These are phyloP conservation scores for Hyles vespertilio DNA, from an alignment of 1,140 invertebrate species.

Conservation along the genomic window DNA sequence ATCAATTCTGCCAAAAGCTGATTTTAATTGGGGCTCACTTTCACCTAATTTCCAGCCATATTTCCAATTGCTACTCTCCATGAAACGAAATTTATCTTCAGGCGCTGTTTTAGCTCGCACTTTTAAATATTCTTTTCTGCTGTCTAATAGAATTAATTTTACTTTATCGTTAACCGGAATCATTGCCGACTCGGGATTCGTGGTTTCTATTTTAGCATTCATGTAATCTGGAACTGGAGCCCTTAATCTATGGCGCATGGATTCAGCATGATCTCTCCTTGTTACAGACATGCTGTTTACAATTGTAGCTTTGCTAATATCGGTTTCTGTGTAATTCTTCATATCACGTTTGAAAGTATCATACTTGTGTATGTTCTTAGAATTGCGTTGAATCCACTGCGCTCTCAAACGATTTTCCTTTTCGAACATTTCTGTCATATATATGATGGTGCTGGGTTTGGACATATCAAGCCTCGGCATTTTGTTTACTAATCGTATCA, in stretches of 20 bases:
- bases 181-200: constrained; percentile 4
- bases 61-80: constrained; percentile 16
- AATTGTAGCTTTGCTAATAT: constrained; percentile 11
- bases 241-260: background rate
- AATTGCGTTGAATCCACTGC: constrained; percentile 12
- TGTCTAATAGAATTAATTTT: constrained; percentile 8
- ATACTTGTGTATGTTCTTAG: constrained; percentile 5
- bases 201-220: background rate
- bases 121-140: constrained; percentile 16
- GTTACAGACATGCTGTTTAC: constrained; percentile 10
- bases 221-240: background rate
- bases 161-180: background rate
- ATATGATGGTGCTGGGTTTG: constrained; percentile 13
- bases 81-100: constrained; percentile 19
- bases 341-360: constrained; percentile 9
- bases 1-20: constrained; percentile 5
- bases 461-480: constrained; percentile 13
- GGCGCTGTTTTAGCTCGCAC: constrained; percentile 11
- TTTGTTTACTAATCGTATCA: constrained; percentile 1
- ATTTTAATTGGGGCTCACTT: constrained; percentile 10
- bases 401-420: constrained; percentile 14
- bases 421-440: constrained; percentile 15
- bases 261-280: constrained; percentile 7
- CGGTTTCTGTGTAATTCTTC: constrained; percentile 12
- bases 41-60: constrained; percentile 22